A percentile compares a stretch with the other conserved stretches of the same genome.
phyloP scores from a whole-genome alignment of 2,888 invertebrate species.

The Tanaodytes sp. region DNA sequence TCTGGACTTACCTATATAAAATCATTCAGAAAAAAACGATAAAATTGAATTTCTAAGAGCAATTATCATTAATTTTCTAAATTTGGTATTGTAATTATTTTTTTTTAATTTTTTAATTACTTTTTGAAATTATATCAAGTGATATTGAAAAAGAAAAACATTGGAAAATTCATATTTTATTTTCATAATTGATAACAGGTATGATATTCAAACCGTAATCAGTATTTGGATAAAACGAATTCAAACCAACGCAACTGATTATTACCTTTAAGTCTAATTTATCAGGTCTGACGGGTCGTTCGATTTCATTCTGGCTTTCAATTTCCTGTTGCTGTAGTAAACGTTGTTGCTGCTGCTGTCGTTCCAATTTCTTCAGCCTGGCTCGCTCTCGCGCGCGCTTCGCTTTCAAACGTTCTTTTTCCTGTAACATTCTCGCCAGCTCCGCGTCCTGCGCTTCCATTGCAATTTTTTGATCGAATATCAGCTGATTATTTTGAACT shows the following conservation, averaged over 20 bases:
- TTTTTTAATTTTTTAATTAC: no score
- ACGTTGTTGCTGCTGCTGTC: conserved; percentile 76
- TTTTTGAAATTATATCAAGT: no score
- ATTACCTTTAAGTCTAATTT: conserved; percentile 64
- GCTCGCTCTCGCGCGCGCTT: conserved; percentile 82
- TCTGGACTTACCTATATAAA: conserved; percentile 18
- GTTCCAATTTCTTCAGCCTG: conserved; percentile 68
- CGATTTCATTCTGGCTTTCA: conserved; percentile 68
- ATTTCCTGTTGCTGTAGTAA: conserved; percentile 77
- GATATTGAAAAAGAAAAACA: no score
- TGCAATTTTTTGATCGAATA: conserved; percentile 78
- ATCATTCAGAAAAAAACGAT: not conserved
- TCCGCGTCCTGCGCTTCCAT: conserved; percentile 88
- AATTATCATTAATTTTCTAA: not conserved
- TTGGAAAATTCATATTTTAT: no score
- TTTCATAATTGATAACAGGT: no score
- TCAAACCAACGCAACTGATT: no score
- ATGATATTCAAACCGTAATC: no score
- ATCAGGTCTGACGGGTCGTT: conserved; percentile 68
- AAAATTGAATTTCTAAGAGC: not conserved
- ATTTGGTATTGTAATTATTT: not conserved
- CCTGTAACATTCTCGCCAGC: conserved; percentile 83
- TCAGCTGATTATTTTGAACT: conserved; percentile 62
- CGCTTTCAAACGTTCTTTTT: conserved; percentile 81
- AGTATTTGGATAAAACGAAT: no score